Conservation (phyloP, 1,140 invertebrate genomes). For the Cherax quadricarinatus region DNA sequence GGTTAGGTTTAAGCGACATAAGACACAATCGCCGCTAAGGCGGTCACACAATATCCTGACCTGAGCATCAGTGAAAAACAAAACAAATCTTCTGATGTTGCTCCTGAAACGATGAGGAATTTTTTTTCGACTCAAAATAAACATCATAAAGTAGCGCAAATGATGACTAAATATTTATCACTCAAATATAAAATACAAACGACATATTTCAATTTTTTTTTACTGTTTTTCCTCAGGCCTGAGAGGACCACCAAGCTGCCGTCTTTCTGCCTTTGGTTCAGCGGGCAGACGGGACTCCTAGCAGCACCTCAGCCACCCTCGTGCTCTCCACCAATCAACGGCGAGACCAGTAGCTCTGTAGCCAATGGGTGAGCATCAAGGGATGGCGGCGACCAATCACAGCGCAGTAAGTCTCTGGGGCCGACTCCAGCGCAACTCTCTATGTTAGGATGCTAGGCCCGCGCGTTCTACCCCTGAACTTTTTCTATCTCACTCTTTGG, state of each 20-base stretch:
- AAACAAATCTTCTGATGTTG: background rate
- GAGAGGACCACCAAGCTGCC: background rate
- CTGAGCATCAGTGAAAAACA: background rate
- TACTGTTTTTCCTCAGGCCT: background rate
- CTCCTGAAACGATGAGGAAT: background rate
- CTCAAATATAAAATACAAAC: background rate
- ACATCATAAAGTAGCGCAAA: background rate
- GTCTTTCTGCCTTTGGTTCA: background rate
- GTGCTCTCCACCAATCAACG: constrained; percentile 35
- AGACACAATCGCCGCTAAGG: background rate
- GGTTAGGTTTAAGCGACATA: too few species aligned
- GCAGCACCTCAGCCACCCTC: constrained; percentile 40
- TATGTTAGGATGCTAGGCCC: constrained; percentile 19
- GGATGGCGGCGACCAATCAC: constrained; percentile 31
- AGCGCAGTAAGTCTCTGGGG: constrained; percentile 33
- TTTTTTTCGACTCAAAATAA: background rate
- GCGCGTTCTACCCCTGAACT: background rate
- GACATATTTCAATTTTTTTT: constrained; percentile 5
- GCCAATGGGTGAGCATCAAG: constrained; percentile 47
- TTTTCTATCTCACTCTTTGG: background rate
- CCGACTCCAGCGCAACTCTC: constrained; percentile 59
- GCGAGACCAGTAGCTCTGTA: constrained; percentile 24
- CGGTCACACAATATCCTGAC: background rate
- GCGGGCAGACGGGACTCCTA: background rate
- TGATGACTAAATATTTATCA: background rate